Base-by-base conservation (phyloP, 2,888 invertebrate genomes). In the Neoascia interrupta region DNA sequence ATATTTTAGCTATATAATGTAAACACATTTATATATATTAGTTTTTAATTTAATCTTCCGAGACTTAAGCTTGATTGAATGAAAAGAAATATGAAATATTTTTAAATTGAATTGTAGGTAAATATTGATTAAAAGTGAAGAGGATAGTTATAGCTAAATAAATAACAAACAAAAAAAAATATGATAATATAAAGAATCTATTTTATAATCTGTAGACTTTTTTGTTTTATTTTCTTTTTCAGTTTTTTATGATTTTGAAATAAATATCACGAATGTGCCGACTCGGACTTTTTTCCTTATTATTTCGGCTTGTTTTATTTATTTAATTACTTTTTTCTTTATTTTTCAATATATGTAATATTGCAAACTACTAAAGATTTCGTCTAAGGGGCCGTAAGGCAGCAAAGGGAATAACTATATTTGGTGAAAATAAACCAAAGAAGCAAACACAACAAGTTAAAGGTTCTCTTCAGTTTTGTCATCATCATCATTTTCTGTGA, bases 1-100 rank as follows among this genome's bases (percentile, higher is more conserved):
- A 76, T 64, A 53, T 72, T 53, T 23, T 73, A 76, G 61, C 54
- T 73, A 41, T 72, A 54, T 49, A 6, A 49, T 72, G 64, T 79
- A 45, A 37, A 73, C 56, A 61, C 54, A 47, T 58, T 5, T 31
- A 31, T 31, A 31, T 4, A 31, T 31, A 31, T 79, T 43, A 56
- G 26, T 41, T 41, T 51, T 61, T 73, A 73, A 61, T 73, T 79
- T 53, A 61, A 60, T 61, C 54, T 73, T 73, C 53, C 39, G 79
- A 79, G 79, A 79, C 73, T 79, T 79, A 79, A 79, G 68, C 54
- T 73, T 79, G 68, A 72, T 54, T 63, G 47, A 54, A 61, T 56
- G 53, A 61, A 64, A 41, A 31, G 26, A 54, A 47, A 63, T 51
- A 47, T 26, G 26, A 49, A 13, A 28, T 47, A 72, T 41, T 41